Evolutionary conservation across 2,888 invertebrate species (phyloP).

Genomic region (Ecdyonurus torrentis): DNA sequence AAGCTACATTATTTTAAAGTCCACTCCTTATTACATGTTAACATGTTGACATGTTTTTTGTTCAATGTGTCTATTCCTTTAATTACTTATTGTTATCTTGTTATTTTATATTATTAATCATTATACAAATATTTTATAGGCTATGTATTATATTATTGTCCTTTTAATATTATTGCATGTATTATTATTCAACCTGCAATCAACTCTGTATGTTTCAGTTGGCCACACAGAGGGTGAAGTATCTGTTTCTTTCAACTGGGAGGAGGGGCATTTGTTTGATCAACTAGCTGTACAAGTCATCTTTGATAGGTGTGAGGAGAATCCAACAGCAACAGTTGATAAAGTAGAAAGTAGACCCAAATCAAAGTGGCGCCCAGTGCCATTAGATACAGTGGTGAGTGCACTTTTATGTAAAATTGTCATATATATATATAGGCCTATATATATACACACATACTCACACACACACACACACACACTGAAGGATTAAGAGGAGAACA

Average conservation of each 20-base stretch:
- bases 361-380: slow-evolving; percentile 88
- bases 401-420: no score
- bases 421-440: no score
- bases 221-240: slow-evolving; percentile 56
- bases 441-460: no score
- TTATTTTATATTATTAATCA: no score
- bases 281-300: slow-evolving; percentile 63
- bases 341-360: slow-evolving; percentile 74
- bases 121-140: no score
- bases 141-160: neutral
- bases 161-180: neutral
- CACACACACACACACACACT: no score
- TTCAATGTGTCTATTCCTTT: no score
- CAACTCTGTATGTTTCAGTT: slow-evolving; percentile 37
- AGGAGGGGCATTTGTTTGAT: slow-evolving; percentile 73
- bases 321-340: slow-evolving; percentile 53
- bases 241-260: slow-evolving; percentile 78
- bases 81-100: no score
- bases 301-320: slow-evolving; percentile 61
- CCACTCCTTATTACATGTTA: no score
- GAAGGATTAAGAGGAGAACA: no score
- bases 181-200: slow-evolving; percentile 4
- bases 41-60: no score
- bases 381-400: slow-evolving; percentile 87
- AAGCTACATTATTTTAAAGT: no score